phyloP scores from a whole-genome alignment of 2,797 vertebrate species.

The Spheniscus humboldti region DNA sequence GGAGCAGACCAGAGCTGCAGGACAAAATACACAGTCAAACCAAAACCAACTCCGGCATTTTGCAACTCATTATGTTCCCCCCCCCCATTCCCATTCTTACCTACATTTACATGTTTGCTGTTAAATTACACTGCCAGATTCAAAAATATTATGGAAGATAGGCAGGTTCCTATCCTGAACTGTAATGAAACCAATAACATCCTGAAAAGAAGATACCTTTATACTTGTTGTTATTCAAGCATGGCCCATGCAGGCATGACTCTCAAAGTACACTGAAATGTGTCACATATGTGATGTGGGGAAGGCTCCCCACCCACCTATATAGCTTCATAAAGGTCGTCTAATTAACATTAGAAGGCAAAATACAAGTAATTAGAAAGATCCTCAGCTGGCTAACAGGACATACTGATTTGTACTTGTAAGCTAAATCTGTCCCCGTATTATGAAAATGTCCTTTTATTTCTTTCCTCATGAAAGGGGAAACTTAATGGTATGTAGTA shows the following conservation, averaged over 20 bases:
- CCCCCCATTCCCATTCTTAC: neutral
- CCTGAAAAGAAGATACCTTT: neutral
- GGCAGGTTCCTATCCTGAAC: neutral
- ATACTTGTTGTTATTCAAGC: neutral
- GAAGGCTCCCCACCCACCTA: neutral
- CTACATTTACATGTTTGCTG: neutral
- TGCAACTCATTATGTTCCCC: neutral
- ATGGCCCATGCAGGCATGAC: neutral
- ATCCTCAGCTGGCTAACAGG: neutral
- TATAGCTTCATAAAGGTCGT: neutral
- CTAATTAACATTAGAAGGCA: neutral
- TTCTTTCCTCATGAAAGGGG: neutral
- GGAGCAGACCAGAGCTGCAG: neutral
- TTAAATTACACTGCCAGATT: neutral
- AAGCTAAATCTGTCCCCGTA: neutral
- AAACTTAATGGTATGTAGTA: neutral
- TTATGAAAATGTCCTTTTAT: neutral
- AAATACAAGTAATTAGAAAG: neutral
- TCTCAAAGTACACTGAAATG: neutral
- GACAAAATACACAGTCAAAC: neutral
- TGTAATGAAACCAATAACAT: neutral
- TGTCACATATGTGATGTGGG: neutral
- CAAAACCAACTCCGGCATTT: neutral
- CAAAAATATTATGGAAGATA: neutral
- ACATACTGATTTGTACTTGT: neutral